A percentile compares a stretch with the other conserved stretches of the same genome.
Evolutionary conservation across 2,888 invertebrate species (phyloP).

Genomic region (Chrysolina oricalcia): DNA sequence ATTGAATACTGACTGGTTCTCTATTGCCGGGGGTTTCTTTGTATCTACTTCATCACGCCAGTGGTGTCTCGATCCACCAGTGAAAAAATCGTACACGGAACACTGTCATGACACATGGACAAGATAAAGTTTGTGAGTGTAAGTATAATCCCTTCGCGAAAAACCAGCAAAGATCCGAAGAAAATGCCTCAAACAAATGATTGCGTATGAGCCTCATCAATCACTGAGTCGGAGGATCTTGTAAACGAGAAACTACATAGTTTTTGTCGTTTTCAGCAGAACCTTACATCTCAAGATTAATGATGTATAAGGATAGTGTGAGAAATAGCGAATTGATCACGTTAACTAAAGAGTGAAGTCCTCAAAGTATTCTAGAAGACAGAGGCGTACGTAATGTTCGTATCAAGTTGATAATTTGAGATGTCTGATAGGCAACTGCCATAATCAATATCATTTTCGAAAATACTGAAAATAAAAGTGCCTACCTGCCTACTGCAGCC

Average conservation of each 20-base stretch:
- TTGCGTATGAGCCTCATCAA: constrained; percentile 24
- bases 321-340: constrained; percentile 14
- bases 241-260: constrained; percentile 31
- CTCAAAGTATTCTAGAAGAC: background rate
- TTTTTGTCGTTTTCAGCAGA: constrained; percentile 22
- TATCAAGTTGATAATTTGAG: too few relatives aligned
- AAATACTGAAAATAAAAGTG: too few relatives aligned
- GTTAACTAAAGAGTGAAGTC: background rate
- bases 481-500: too few relatives aligned
- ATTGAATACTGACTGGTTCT: too few relatives aligned
- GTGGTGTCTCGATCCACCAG: background rate
- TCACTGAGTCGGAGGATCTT: constrained; percentile 11
- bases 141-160: background rate
- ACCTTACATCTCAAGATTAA: constrained; percentile 33
- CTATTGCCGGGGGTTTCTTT: too few relatives aligned
- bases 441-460: too few relatives aligned
- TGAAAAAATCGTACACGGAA: too few relatives aligned
- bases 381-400: background rate
- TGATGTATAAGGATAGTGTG: constrained; percentile 30
- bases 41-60: too few relatives aligned
- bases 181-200: constrained; percentile 18
- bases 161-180: background rate
- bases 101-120: background rate
- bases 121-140: background rate
- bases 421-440: too few relatives aligned